Conservation (phyloP, 1,140 invertebrate genomes). For the Philotrypesis tridentata region DNA sequence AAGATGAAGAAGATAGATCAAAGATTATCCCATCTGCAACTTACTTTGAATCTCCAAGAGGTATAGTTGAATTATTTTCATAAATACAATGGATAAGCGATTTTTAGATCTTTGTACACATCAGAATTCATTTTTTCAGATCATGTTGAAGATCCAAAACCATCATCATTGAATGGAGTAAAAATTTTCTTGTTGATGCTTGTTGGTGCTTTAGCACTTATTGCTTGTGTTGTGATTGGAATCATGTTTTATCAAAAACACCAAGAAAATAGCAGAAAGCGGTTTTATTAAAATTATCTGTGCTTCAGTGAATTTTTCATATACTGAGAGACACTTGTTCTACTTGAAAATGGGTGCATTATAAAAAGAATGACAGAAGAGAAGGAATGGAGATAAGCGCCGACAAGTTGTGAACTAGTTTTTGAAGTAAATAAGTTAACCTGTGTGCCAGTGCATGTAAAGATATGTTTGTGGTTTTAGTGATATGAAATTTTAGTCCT, state of each 20-base stretch:
- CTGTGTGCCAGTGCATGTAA: conserved; percentile 36
- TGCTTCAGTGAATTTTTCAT: conserved; percentile 35
- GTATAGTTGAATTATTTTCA: no score
- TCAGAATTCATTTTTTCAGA: no score
- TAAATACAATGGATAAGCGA: no score
- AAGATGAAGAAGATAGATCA: conserved; percentile 81
- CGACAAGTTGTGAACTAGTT: conserved; percentile 16
- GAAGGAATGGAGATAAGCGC: no score
- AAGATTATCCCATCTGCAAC: conserved; percentile 87
- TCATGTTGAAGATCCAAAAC: conserved; percentile 90
- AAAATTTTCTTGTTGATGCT: conserved; percentile 93
- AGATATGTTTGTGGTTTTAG: conserved; percentile 20
- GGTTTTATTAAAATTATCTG: conserved; percentile 83
- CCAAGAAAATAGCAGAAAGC: conserved; percentile 90
- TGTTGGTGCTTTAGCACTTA: conserved; percentile 83
- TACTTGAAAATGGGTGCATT: conserved; percentile 11
- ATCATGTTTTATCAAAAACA: conserved; percentile 95
- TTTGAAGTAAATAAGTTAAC: conserved; percentile 34
- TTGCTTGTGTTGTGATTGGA: conserved; percentile 87
- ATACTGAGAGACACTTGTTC: conserved; percentile 36
- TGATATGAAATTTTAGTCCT: conserved; percentile 22
- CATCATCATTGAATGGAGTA: conserved; percentile 85
- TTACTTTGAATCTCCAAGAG: conserved; percentile 87
- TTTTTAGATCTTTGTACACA: no score
- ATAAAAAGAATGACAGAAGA: conserved; percentile 36